A percentile compares a stretch with the other conserved stretches of the same genome.
Conservation (phyloP, 2,888 invertebrate genomes). For the Iphiclides podalirius region DNA sequence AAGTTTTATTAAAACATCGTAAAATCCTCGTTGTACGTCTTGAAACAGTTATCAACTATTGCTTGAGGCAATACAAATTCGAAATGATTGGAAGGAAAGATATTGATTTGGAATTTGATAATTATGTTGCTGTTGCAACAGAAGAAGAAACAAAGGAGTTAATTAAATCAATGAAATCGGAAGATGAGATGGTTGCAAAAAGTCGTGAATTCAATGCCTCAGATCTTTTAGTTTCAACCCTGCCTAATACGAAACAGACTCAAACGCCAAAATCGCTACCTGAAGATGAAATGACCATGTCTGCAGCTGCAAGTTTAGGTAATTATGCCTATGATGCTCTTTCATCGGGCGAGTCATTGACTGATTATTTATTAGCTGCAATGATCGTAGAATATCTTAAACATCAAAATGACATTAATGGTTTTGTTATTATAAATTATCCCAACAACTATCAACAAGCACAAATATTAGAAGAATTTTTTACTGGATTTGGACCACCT, state of each 20-base stretch:
- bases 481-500: conserved; percentile 76
- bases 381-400: conserved; percentile 82
- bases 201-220: conserved; percentile 43
- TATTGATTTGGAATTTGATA: conserved; percentile 66
- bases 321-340: conserved; percentile 77
- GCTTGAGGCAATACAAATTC: conserved; percentile 72
- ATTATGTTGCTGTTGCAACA: conserved; percentile 47
- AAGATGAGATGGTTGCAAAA: conserved; percentile 49
- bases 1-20: conserved; percentile 54
- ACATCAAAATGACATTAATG: conserved; percentile 63
- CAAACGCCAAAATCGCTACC: conserved; percentile 82
- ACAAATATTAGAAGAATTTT: conserved; percentile 78
- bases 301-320: conserved; percentile 75
- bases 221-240: conserved; percentile 38
- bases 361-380: conserved; percentile 76
- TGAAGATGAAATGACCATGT: conserved; percentile 76
- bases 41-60: conserved; percentile 79
- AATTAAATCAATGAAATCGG: conserved; percentile 55
- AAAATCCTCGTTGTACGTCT: conserved; percentile 67
- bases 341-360: conserved; percentile 72
- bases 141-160: conserved; percentile 57
- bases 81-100: conserved; percentile 76
- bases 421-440: conserved; percentile 84
- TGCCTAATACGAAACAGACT: conserved; percentile 70
- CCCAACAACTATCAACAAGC: conserved; percentile 81